Base-by-base conservation (phyloP, 2,888 invertebrate species). In the Drosophila birchii region DNA sequence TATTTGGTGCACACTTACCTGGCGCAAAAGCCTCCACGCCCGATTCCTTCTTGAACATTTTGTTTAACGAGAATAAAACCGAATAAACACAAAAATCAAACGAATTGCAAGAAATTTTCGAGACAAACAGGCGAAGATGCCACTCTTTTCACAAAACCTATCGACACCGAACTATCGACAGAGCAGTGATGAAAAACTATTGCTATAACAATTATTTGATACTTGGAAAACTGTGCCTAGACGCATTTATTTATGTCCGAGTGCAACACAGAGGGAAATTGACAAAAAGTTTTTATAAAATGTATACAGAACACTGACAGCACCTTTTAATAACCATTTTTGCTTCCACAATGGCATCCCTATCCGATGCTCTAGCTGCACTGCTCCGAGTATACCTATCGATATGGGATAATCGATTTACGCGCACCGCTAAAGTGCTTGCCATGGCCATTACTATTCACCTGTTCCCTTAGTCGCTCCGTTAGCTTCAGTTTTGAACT, bases 1-100 rank as follows among this genome's bases (percentile, higher is more conserved):
- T 12, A 14, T 12, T 6, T 16, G 4, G 11, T 32, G 47, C 12
- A 5, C 26, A 64, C 66, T 3, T 5, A 80, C 80, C 80, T 36
- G 80, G 59, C 0, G 77, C 67, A 32, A 81, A 77, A 41, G 75
- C 54, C 49, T 81, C 82, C 14, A 71, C 8, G 12, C 64, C 69
- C 3, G 74, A 59, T n/a, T 83, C 84, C 20, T 62, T 43, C 41
- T 60, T 58, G 36, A 20, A 64, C 86, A 80, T 82, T 23, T 18
- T 20, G 26, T 0, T 16, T 16, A 44, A 36, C 1, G 12, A 5
- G 18, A 5, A 43, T 6, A 14, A 61, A 44, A 34, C 43, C 6
- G 2, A 32, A 54, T 6, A 26, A 39, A 12, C 12, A 14, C 12
- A 12, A 47, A 49, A 60, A 47, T 23, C 11, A 29, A 41, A 47